These are phyloP conservation scores for Anodontia alba DNA, from an alignment of 2,888 invertebrate species.

Conservation along the genomic window DNA sequence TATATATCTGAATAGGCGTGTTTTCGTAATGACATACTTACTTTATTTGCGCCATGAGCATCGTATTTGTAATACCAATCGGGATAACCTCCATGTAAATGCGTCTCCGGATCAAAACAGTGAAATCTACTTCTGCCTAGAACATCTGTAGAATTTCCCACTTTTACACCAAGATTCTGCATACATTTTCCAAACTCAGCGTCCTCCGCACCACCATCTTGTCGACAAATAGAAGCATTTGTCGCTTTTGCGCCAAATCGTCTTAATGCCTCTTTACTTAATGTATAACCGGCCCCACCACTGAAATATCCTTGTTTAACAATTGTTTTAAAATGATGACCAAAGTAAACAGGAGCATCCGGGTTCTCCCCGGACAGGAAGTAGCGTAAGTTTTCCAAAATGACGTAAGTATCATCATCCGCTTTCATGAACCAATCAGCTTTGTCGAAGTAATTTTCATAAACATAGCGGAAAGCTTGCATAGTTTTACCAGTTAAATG, in stretches of 20 bases:
- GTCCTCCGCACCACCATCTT: constrained; percentile 81
- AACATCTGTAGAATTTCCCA: constrained; percentile 77
- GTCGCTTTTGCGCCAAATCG: constrained; percentile 88
- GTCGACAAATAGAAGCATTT: constrained; percentile 60
- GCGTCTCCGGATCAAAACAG: constrained; percentile 79
- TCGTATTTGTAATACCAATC: constrained; percentile 81
- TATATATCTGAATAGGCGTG: too few species aligned
- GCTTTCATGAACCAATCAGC: constrained; percentile 99
- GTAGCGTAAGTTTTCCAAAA: constrained; percentile 96
- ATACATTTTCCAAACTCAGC: constrained; percentile 81
- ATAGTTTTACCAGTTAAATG: constrained; percentile 98
- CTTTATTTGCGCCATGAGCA: constrained; percentile 78
- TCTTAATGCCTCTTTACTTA: constrained; percentile 92
- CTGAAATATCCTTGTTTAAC: constrained; percentile 85
- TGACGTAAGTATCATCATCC: constrained; percentile 98
- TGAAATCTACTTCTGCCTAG: constrained; percentile 81
- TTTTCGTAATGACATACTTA: constrained; percentile 48
- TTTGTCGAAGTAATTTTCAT: constrained; percentile 91
- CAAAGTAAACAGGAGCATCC: constrained; percentile 92
- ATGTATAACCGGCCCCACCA: constrained; percentile 91
- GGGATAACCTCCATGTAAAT: constrained; percentile 78
- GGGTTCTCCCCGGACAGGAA: constrained; percentile 89
- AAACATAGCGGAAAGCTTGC: constrained; percentile 94
- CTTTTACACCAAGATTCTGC: constrained; percentile 77
- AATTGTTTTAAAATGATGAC: constrained; percentile 81